Evolutionary conservation across 35 echinoderm and acorn worm genomes (phyloP), one percentile per base, ranked within the genome.

Genomic region (Lytechinus variegatus): DNA sequence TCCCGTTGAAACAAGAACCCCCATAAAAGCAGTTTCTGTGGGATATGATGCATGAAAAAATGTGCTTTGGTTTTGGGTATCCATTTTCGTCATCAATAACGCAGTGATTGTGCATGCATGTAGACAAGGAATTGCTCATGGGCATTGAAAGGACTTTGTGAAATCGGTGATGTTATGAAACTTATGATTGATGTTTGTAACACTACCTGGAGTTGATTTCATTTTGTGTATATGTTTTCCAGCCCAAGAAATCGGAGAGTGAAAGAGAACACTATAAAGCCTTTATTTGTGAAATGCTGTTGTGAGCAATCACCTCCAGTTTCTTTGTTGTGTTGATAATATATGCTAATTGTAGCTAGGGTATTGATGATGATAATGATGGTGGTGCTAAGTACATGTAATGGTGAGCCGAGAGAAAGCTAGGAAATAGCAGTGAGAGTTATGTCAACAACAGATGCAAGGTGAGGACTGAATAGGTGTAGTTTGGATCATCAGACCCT

Each of bases 391-490:
- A 79, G 66, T 79, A 79, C 16, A 79, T 79, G 66, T 79, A 79
- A 79, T 79, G 66, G 66, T 79, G 66, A n/a, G 66, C 16, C 8
- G 66, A 79, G 66, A 79, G 66, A 79, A 79, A 19, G 16, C 4
- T 24, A 79, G 66, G 14, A 24, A 79, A 79, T 79, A 24, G 66
- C 14, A 79, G 66, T 24, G 66, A 79, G 66, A 79, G 66, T 79
- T 79, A 79, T 79, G 66, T 79, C 66, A 79, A 79, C 66, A 79
- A 79, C 66, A 79, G 66, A 79, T 79, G 66, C 16, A 79, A 16
- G 19, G 66, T 79, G 66, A 79, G n/a, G 66, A 79, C 66, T 8
- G 19, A 79, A 79, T 79, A 7, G n/a, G 4, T 79, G 66, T 79
- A 79, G 66, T 79, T 24, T 79, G 8, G 66, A 4, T 79, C 21